Evolutionary conservation across 2,113 vertebrate genomes (phyloP), one percentile per base, ranked within the genome.

Genomic region (Forbesichthys papilliferus): DNA sequence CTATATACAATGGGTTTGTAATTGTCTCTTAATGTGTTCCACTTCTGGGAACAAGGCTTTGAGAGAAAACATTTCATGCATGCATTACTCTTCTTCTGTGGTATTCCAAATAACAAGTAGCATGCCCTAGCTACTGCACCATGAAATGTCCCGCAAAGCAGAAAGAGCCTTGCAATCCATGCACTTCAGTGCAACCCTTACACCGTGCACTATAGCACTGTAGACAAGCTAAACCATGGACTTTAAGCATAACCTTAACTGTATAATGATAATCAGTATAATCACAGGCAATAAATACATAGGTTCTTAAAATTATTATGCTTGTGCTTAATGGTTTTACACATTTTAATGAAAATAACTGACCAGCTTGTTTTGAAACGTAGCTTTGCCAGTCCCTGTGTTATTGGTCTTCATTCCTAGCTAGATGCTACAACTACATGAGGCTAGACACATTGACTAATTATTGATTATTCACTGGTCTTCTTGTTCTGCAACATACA

Each of bases 11-110:
- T n/a, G 42, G 61, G 11, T 72, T 73, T 68, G 48, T 4, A 0
- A 53, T 48, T 58, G 78, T 5, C 75, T 74, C 51, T 79, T 85
- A 90, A 81, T 86, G 68, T 34, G 14, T 73, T 72, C 54, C 75
- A 68, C 66, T 81, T 83, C 70, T 69, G 71, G 66, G 74, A 83
- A 83, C 16, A 14, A 71, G 75, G 64, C 68, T 84, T 84, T 83
- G 82, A 84, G 71, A 53, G 64, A 57, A 42, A 77, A 68, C 69
- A 71, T 75, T 80, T 78, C 52, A 77, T 77, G 73, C 73, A 73
- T 82, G 78, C 69, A 58, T 79, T 68, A 55, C 78, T 74, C 66
- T 55, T 42, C 16, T 62, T 2, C 8, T 0, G 11, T 57, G 3
- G 48, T 13, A 59, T 52, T 20, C 52, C 65, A 33, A 52, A 64